phyloP scores from a whole-genome alignment of 1,140 invertebrate species.

The Pseudomyrmex dendroicus region DNA sequence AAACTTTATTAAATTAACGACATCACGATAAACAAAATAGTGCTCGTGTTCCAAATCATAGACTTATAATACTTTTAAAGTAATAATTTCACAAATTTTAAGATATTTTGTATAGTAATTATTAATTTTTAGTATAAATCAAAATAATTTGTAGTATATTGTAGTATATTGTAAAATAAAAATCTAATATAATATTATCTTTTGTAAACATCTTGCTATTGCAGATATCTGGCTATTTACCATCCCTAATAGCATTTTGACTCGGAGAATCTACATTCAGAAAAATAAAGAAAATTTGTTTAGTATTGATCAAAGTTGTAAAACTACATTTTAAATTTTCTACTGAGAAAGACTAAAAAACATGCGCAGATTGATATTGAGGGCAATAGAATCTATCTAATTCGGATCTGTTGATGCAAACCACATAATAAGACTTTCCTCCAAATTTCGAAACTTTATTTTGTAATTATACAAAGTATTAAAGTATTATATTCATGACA shows the following conservation, averaged over 20 bases:
- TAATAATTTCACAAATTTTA: conserved; percentile 3
- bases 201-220: conserved; percentile 22
- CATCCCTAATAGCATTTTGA: conserved; percentile 2
- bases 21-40: neutral
- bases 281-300: conserved; percentile 11
- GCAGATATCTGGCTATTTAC: neutral
- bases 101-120: conserved; percentile 1
- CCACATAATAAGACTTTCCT: neutral
- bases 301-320: conserved; percentile 1
- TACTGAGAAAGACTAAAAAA: conserved; percentile 8
- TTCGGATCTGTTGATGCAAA: neutral
- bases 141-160: neutral
- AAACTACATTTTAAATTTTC: neutral
- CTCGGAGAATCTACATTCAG: conserved; percentile 2
- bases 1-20: neutral
- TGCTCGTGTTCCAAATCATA: conserved; percentile 7
- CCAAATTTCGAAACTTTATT: neutral
- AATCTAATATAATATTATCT: no score
- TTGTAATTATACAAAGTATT: conserved; percentile 26
- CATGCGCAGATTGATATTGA: neutral
- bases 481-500: conserved; percentile 9
- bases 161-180: neutral
- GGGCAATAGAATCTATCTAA: neutral
- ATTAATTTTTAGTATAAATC: neutral
- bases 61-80: neutral